Percentiles rank a stretch among this genome's conserved stretches.
Conservation (phyloP, 2,113 vertebrate species). For the Irena cyanogastra region DNA sequence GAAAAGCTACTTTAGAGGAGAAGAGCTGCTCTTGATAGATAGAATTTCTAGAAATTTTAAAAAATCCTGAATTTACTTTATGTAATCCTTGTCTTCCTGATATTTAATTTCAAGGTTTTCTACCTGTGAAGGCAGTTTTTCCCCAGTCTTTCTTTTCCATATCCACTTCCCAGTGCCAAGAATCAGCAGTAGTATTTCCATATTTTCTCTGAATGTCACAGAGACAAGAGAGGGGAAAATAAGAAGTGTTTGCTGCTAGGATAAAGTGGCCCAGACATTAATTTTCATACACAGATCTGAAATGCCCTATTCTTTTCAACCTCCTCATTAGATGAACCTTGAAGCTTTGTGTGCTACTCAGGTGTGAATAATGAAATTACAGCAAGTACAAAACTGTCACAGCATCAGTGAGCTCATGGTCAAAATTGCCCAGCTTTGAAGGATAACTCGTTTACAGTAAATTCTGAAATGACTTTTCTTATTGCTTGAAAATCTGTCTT, state of each 20-base stretch:
- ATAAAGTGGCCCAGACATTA: conserved; percentile 24
- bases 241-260: neutral
- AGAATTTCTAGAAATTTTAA: neutral
- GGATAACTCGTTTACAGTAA: neutral
- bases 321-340: conserved; percentile 46
- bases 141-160: neutral
- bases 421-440: neutral
- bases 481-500: neutral
- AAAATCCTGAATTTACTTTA: neutral
- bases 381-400: neutral
- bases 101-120: neutral
- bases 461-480: neutral
- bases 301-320: conserved; percentile 45
- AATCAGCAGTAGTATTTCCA: neutral
- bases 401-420: neutral
- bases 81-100: neutral
- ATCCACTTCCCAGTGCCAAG: neutral
- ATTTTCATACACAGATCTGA: conserved; percentile 60
- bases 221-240: neutral
- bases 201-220: conserved; percentile 32
- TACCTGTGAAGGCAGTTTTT: conserved; percentile 25
- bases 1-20: neutral
- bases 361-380: conserved; percentile 43
- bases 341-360: conserved; percentile 31
- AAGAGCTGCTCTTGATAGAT: neutral